Evolutionary conservation across 2,797 vertebrate species (phyloP).

Genomic region (Danio albolineatus): DNA sequence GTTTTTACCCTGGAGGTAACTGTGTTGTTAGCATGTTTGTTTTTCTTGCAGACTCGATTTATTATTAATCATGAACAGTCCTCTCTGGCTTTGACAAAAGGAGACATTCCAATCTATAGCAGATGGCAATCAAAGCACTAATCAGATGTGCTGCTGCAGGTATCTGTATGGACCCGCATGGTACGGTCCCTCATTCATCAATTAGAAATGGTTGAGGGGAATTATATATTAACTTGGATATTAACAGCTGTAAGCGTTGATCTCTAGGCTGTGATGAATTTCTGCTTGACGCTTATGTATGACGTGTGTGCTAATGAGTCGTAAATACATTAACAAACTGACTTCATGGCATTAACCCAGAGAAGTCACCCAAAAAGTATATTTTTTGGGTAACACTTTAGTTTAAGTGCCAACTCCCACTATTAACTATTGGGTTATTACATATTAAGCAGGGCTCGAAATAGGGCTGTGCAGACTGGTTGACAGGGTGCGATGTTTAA

Average conservation of each 20-base stretch:
- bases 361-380: background rate
- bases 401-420: too few relatives aligned
- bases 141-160: slow-evolving; percentile 1
- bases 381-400: too few relatives aligned
- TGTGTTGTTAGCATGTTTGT: slow-evolving; percentile 17
- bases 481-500: too few relatives aligned
- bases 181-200: background rate
- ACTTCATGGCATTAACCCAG: too few relatives aligned
- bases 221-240: slow-evolving; percentile 17
- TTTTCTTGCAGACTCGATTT: slow-evolving; percentile 12
- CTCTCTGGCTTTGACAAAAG: slow-evolving; percentile 23
- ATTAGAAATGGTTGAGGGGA: slow-evolving; percentile 17
- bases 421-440: too few relatives aligned
- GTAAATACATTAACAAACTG: background rate
- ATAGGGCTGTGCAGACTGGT: too few relatives aligned
- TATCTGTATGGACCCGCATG: background rate
- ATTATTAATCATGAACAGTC: slow-evolving; percentile 22
- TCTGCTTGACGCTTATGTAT: background rate
- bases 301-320: background rate
- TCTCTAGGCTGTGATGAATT: background rate
- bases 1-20: slow-evolving; percentile 17
- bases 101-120: background rate
- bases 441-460: too few relatives aligned
- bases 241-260: slow-evolving; percentile 3
- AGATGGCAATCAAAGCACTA: slow-evolving; percentile 26